Base-by-base conservation (phyloP, 1,140 invertebrate genomes). In the Popillia japonica region DNA sequence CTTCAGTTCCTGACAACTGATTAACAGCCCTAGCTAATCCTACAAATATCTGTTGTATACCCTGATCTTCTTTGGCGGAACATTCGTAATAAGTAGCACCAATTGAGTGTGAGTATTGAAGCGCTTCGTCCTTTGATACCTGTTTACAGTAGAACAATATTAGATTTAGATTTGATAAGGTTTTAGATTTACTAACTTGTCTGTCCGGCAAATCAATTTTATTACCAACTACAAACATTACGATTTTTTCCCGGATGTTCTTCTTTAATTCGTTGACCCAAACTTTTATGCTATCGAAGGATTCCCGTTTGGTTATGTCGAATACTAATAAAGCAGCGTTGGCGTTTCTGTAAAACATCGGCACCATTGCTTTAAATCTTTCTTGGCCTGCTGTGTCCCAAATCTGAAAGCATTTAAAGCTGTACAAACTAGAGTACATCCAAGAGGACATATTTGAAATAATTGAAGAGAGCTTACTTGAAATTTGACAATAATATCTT, bases 361-460 rank as follows among this genome's bases (percentile, higher is more conserved):
- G 96, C 0, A 95, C 95, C 90, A 98, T 93, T 0, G 96, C 92
- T 78, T 93, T 90, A 86, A 96, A 98, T 81, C 95, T 88, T 85
- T 94, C 92, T 85, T 96, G 94, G 0, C 96, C 96, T 8, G 96
- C 96, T 6, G 96, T 98, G 85, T 98, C 96, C 96, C 96, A 96
- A 40, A 94, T 92, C 94, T 91, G 22, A 6, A 74, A 74, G 4
- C 41, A 14, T 14, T n/a, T n/a, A n/a, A n/a, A n/a, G n/a, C n/a
- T n/a, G n/a, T n/a, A n/a, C n/a, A n/a, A n/a, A n/a, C n/a, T n/a
- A n/a, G n/a, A n/a, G n/a, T 22, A 42, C 0, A 22, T 40, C n/a
- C 10, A 22, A 59, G 20, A 76, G 2, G 2, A 59, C 0, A n/a
- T 27, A n/a, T 23, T 76, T n/a, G 0, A 17, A 14, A 55, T n/a